phyloP scores from a whole-genome alignment of 1,140 invertebrate genomes.

The Cylas formicarius region DNA sequence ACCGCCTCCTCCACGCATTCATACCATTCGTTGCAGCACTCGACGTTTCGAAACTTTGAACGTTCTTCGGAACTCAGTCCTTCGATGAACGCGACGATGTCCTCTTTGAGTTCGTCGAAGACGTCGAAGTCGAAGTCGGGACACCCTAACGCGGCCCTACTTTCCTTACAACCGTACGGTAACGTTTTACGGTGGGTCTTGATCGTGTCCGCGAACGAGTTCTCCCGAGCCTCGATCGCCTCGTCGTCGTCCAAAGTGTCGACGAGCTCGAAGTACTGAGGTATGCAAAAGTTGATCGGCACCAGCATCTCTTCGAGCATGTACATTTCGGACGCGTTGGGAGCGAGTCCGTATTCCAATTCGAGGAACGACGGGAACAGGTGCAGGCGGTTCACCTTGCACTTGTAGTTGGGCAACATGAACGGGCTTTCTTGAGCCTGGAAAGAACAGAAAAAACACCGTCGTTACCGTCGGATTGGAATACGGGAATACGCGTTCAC shows the following conservation, averaged over 20 bases:
- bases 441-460: conserved; percentile 7
- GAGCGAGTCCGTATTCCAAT: conserved; percentile 26
- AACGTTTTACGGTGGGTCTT: conserved; percentile 2
- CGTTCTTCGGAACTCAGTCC: no score
- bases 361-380: conserved; percentile 28
- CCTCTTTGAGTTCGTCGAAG: conserved; percentile 11
- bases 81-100: conserved; percentile 7
- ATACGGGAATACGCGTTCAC: no score
- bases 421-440: conserved; percentile 15
- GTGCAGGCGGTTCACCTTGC: conserved; percentile 22
- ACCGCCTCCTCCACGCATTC: no score
- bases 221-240: not conserved
- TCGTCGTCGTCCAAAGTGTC: conserved; percentile 2
- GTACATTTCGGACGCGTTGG: conserved; percentile 22
- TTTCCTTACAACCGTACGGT: not conserved
- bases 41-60: no score
- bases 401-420: conserved; percentile 15
- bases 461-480: not conserved
- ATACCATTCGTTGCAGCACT: no score
- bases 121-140: conserved; percentile 5
- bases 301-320: conserved; percentile 15
- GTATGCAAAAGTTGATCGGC: conserved; percentile 26
- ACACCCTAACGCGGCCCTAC: not conserved
- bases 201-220: conserved; percentile 2
- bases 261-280: conserved; percentile 22